These are phyloP conservation scores for Zele albiditarsus DNA, from an alignment of 2,888 invertebrate genomes.

Conservation along the genomic window DNA sequence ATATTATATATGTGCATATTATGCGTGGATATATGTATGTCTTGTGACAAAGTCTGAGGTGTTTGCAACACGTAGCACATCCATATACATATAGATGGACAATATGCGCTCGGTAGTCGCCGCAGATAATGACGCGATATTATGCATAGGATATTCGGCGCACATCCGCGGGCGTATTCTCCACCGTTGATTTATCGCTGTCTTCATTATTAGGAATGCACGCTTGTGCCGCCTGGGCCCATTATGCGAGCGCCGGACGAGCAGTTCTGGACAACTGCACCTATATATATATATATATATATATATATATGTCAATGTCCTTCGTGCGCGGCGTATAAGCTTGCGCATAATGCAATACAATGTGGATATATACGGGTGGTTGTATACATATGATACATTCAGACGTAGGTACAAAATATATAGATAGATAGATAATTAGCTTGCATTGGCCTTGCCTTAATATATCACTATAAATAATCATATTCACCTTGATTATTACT, in stretches of 20 bases:
- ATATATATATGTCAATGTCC: slow-evolving; percentile 63
- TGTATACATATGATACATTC: not conserved
- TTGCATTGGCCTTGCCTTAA: not conserved
- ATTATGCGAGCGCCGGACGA: slow-evolving; percentile 52
- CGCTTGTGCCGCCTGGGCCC: slow-evolving; percentile 58
- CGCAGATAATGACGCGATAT: slow-evolving; percentile 71
- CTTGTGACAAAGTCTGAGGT: slow-evolving; percentile 37
- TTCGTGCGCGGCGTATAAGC: slow-evolving; percentile 50
- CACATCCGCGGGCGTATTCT: slow-evolving; percentile 72
- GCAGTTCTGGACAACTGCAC: slow-evolving; percentile 51
- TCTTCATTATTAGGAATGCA: slow-evolving; percentile 74
- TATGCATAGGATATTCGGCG: slow-evolving; percentile 73
- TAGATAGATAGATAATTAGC: not conserved
- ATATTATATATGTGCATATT: not conserved
- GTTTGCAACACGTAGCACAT: slow-evolving; percentile 35
- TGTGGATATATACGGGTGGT: slow-evolving; percentile 60
- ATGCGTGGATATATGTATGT: not conserved
- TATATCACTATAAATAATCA: not conserved
- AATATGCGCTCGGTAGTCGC: slow-evolving; percentile 49
- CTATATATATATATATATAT: slow-evolving; percentile 53
- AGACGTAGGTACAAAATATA: not conserved
- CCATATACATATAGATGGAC: slow-evolving; percentile 21
- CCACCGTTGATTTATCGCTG: slow-evolving; percentile 72
- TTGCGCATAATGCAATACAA: slow-evolving; percentile 62
- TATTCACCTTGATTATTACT: not conserved